A percentile compares a stretch with the other conserved stretches of the same genome.
Evolutionary conservation across 1,140 invertebrate species (phyloP).

Genomic region (Hycleus cichorii): DNA sequence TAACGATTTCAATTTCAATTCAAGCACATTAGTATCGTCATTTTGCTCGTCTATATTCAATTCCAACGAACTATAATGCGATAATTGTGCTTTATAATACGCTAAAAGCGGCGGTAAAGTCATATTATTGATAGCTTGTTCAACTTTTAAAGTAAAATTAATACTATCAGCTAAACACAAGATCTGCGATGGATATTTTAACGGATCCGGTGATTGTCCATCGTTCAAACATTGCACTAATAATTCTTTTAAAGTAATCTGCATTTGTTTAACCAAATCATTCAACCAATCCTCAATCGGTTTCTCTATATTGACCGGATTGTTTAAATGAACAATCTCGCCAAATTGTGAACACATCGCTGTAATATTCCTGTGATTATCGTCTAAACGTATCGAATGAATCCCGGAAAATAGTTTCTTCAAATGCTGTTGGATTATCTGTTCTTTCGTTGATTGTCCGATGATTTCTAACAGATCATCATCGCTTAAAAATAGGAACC

Average conservation of each 20-base stretch:
- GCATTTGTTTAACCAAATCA: conserved; percentile 73
- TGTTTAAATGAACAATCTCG: conserved; percentile 71
- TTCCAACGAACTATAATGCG: conserved; percentile 55
- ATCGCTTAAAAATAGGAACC: conserved; percentile 95
- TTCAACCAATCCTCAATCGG: conserved; percentile 86
- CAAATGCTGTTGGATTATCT: conserved; percentile 84
- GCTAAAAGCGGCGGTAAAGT: conserved; percentile 48
- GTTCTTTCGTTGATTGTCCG: conserved; percentile 79
- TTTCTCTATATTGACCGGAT: conserved; percentile 66
- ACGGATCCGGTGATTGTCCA: conserved; percentile 59
- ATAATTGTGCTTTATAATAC: conserved; percentile 48
- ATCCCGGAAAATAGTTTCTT: conserved; percentile 95
- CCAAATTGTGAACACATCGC: conserved; percentile 76
- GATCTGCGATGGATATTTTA: conserved; percentile 81
- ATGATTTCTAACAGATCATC: conserved; percentile 92
- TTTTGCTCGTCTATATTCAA: conserved; percentile 33
- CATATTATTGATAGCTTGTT: conserved; percentile 66
- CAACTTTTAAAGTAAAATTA: conserved; percentile 73
- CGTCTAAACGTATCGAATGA: conserved; percentile 60
- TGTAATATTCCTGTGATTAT: conserved; percentile 56
- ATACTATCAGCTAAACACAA: conserved; percentile 64
- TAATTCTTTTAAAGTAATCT: conserved; percentile 61
- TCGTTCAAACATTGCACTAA: conserved; percentile 62
- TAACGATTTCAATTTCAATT: conserved; percentile 64
- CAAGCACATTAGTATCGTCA: conserved; percentile 42